Percentiles rank a stretch among this genome's conserved stretches.
These are phyloP conservation scores for Nemapogon koenigi DNA, from an alignment of 2,888 invertebrate genomes.

Conservation along the genomic window DNA sequence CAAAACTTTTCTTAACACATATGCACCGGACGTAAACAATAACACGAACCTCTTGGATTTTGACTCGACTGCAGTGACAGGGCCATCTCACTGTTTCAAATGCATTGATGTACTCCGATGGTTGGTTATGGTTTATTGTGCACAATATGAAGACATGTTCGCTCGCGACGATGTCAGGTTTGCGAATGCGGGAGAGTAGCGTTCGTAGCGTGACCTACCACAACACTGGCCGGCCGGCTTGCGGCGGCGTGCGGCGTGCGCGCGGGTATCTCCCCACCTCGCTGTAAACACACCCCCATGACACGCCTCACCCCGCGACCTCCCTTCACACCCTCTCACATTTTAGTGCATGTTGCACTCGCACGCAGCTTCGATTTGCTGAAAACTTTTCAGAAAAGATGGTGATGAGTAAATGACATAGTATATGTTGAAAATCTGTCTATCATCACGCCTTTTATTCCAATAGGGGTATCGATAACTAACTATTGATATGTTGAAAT, in stretches of 20 bases:
- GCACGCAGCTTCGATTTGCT: not conserved
- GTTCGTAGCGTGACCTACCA: conserved; percentile 66
- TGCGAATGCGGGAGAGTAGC: conserved; percentile 39
- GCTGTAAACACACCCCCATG: conserved; percentile 56
- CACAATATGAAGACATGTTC: conserved; percentile 30
- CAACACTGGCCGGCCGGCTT: conserved; percentile 61
- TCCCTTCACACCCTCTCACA: conserved; percentile 19
- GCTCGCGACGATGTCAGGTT: conserved; percentile 41
- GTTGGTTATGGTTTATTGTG: too few relatives aligned
- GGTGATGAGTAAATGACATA: not conserved
- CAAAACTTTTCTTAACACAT: conserved; percentile 43
- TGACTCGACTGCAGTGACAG: conserved; percentile 66
- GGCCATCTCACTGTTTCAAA: conserved; percentile 66
- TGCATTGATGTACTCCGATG: too few relatives aligned
- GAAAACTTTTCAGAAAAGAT: not conserved
- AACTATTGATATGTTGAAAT: too few relatives aligned
- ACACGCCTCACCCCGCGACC: conserved; percentile 28
- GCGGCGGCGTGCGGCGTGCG: too few relatives aligned
- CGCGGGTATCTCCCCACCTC: conserved; percentile 43
- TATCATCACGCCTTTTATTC: too few relatives aligned
- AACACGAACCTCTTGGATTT: conserved; percentile 53
- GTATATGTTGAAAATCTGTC: too few relatives aligned
- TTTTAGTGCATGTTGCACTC: conserved; percentile 40
- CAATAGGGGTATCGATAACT: too few relatives aligned
- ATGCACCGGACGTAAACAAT: conserved; percentile 23